phyloP scores from a whole-genome alignment of 2,113 vertebrate species.

The Nibea albiflora region DNA sequence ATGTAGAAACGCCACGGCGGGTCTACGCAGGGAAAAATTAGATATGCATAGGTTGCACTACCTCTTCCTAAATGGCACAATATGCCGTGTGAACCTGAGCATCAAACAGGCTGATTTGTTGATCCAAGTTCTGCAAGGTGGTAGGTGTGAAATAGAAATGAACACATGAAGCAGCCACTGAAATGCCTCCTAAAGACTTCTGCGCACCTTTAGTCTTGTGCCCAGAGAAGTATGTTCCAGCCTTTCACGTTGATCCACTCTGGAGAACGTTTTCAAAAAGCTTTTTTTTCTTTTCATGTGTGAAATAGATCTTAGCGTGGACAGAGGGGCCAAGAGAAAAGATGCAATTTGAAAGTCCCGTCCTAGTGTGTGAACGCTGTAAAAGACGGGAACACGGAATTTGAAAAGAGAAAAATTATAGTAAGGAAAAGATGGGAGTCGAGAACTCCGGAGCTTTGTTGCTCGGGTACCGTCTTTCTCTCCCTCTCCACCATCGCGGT shows the following conservation, averaged over 20 bases:
- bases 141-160: conserved; percentile 1
- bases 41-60: no score
- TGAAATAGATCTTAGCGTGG: neutral
- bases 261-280: neutral
- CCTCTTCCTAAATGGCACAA: neutral
- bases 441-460: conserved; percentile 40
- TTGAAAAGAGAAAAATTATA: conserved; percentile 33
- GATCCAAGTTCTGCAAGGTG: neutral
- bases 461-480: conserved; percentile 22
- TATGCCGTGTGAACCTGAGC: neutral
- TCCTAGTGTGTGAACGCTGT: neutral
- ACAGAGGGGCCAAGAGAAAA: neutral
- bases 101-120: neutral
- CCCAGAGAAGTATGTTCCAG: neutral
- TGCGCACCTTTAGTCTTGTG: neutral
- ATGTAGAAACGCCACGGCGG: neutral
- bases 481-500: conserved; percentile 42
- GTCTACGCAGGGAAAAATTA: neutral
- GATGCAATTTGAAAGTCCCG: conserved; percentile 15
- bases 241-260: neutral
- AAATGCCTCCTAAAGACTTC: neutral
- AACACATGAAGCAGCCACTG: neutral
- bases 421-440: conserved; percentile 32
- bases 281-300: neutral
- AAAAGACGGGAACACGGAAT: conserved; percentile 22